Percentiles rank a stretch among this genome's conserved stretches.
phyloP scores from a whole-genome alignment of 2,797 vertebrate species.

The Eupleurogrammus muticus region DNA sequence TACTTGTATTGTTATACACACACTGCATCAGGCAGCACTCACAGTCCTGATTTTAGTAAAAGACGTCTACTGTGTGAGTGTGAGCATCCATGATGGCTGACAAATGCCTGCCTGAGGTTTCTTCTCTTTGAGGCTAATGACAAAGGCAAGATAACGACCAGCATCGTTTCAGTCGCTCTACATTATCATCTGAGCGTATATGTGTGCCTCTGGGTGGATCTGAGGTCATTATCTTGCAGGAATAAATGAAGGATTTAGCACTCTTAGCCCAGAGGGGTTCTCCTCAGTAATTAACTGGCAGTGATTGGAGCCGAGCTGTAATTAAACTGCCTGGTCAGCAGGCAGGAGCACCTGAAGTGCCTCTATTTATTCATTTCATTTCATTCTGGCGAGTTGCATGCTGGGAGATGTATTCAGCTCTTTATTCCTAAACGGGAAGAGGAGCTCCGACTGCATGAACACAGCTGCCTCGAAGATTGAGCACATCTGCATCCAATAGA shows the following conservation, averaged over 20 bases:
- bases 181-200: slow-evolving; percentile 13
- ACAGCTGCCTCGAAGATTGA: slow-evolving; percentile 30
- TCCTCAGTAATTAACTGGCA: slow-evolving; percentile 68
- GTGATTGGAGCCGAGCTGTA: slow-evolving; percentile 64
- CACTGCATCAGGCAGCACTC: slow-evolving; percentile 1
- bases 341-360: slow-evolving; percentile 26
- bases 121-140: slow-evolving; percentile 28
- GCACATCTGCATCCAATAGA: slow-evolving; percentile 76
- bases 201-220: slow-evolving; percentile 31
- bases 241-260: slow-evolving; percentile 59
- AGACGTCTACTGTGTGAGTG: not conserved
- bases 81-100: not conserved
- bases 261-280: slow-evolving; percentile 42
- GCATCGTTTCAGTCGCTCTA: slow-evolving; percentile 19
- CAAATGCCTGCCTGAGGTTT: slow-evolving; percentile 12
- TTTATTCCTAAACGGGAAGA: slow-evolving; percentile 36
- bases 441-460: slow-evolving; percentile 28
- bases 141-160: slow-evolving; percentile 33
- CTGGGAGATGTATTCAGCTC: slow-evolving; percentile 38
- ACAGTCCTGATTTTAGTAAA: slow-evolving; percentile 9
- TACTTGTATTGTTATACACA: slow-evolving; percentile 27
- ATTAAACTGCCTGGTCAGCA: slow-evolving; percentile 65
- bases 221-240: slow-evolving; percentile 51
- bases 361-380: slow-evolving; percentile 14
- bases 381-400: slow-evolving; percentile 42